Evolutionary conservation across 2,113 vertebrate species (phyloP).

Genomic region (Anguilla japonica): DNA sequence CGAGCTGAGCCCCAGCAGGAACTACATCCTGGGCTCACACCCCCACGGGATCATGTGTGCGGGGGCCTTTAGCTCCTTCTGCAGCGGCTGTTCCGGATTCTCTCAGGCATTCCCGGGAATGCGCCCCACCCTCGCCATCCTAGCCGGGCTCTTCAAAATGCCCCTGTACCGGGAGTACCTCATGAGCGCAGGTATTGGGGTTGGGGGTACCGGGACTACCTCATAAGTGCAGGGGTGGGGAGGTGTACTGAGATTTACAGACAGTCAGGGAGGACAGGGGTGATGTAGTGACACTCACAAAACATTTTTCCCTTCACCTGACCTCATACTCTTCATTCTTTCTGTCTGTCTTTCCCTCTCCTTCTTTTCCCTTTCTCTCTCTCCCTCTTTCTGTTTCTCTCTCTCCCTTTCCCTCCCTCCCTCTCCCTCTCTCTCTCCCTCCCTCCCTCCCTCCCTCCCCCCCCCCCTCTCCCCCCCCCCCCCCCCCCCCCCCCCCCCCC

Average conservation of each 20-base stretch:
- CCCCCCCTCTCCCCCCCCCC: not conserved
- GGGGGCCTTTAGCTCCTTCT: constrained; percentile 67
- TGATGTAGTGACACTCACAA: too few relatives aligned
- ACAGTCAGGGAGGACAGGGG: too few relatives aligned
- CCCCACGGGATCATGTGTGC: constrained; percentile 74
- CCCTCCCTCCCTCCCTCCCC: too few relatives aligned
- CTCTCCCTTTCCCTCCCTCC: too few relatives aligned
- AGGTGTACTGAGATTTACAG: too few relatives aligned
- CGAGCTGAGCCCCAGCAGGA: constrained; percentile 67
- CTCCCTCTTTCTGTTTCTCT: too few relatives aligned
- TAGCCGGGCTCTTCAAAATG: constrained; percentile 66
- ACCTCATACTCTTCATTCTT: not conserved
- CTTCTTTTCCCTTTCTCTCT: too few relatives aligned
- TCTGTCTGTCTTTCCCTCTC: not conserved
- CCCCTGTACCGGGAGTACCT: constrained; percentile 70
- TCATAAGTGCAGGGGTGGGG: not conserved
- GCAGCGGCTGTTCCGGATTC: constrained; percentile 62
- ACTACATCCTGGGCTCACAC: constrained; percentile 77
- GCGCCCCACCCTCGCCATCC: constrained; percentile 3
- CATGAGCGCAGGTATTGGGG: constrained; percentile 62
- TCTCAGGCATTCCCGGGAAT: constrained; percentile 67
- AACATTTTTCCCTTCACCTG: too few relatives aligned
- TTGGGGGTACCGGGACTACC: not conserved
- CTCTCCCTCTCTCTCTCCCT: too few relatives aligned
- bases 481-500: not conserved